Evolutionary conservation across 2,113 vertebrate genomes (phyloP).

Genomic region (Triplophysa tibetana): DNA sequence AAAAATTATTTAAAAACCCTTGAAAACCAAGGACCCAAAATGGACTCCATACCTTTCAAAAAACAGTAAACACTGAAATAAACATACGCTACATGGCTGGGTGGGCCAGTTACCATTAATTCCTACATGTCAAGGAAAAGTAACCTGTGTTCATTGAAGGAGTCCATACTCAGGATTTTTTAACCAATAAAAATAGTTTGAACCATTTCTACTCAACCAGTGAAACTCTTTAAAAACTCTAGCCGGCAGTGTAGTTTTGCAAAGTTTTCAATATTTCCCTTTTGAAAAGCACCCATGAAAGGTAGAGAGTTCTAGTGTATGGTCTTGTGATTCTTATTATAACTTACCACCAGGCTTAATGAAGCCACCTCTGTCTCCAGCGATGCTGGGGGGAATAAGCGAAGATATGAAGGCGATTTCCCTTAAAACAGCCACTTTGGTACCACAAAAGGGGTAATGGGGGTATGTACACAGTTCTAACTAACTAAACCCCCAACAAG

Average conservation of each 20-base stretch:
- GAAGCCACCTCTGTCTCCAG: conserved; percentile 99
- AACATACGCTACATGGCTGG: conserved; percentile 14
- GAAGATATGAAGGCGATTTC: conserved; percentile 99
- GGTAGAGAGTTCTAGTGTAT: conserved; percentile 54
- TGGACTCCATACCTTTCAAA: conserved; percentile 50
- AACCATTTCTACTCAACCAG: conserved; percentile 43
- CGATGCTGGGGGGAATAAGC: conserved; percentile 99
- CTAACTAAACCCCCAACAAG: conserved; percentile 72
- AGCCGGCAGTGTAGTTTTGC: conserved; percentile 52
- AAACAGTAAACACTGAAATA: conserved; percentile 15
- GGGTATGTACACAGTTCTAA: conserved; percentile 89
- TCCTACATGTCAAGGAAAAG: conserved; percentile 13
- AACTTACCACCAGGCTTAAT: conserved; percentile 99
- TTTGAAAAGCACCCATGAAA: conserved; percentile 52
- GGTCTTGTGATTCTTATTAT: conserved; percentile 56
- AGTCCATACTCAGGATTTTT: conserved; percentile 43
- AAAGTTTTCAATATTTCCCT: conserved; percentile 38
- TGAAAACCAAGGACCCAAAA: conserved; percentile 50
- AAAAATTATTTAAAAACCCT: conserved; percentile 39
- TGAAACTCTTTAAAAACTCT: conserved; percentile 48
- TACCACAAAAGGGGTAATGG: conserved; percentile 86
- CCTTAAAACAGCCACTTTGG: conserved; percentile 97
- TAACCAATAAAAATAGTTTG: conserved; percentile 41
- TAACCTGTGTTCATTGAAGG: conserved; percentile 24
- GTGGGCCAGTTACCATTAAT: conserved; percentile 41